Base-by-base conservation (phyloP, 2,888 invertebrate species). In the Cheilosia grossa region DNA sequence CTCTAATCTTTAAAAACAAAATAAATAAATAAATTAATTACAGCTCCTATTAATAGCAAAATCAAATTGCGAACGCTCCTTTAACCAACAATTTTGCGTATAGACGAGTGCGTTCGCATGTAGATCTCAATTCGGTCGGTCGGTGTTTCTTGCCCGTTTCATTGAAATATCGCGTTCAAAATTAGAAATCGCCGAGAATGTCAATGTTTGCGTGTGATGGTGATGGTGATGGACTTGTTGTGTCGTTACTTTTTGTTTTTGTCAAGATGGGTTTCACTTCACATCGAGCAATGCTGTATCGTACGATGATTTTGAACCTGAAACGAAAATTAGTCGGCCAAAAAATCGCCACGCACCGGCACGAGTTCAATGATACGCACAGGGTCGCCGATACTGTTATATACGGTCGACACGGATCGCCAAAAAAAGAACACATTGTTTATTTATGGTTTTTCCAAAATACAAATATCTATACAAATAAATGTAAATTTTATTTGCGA, bases 321-420 rank as follows among this genome's bases (percentile, higher is more conserved):
- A 75, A 75, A 69, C 17, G 27, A 61, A 40, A 61, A 19, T 80
- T 40, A 72, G 66, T 61, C 73, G 61, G 51, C 49, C 21, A 30
- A 70, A 49, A 70, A 51, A 10, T 67, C 30, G 37, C 21, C 19
- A 53, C 30, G 24, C 47, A 47, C 19, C 42, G 37, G 24, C 56
- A 37, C 10, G 64, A 59, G 82, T 75, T 82, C 82, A 82, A 82
- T 82, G 82, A 77, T 82, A 63, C 51, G 75, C 54, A 59, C 82
- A 77, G 75, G 81, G 59, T 64, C 61, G 66, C 58, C 24, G 49
- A 61, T 63, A 64, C 54, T 49, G 58, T 69, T 17, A 56, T 21
- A 27, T 27, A 13, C 49, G 27, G 44, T n/a, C 40, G 27, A 10
- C 30, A 37, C 44, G 40, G 33, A 17, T 59, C 44, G 17, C 2